Evolutionary conservation across 2,113 vertebrate species (phyloP).

Genomic region (Turdus rufiventris): DNA sequence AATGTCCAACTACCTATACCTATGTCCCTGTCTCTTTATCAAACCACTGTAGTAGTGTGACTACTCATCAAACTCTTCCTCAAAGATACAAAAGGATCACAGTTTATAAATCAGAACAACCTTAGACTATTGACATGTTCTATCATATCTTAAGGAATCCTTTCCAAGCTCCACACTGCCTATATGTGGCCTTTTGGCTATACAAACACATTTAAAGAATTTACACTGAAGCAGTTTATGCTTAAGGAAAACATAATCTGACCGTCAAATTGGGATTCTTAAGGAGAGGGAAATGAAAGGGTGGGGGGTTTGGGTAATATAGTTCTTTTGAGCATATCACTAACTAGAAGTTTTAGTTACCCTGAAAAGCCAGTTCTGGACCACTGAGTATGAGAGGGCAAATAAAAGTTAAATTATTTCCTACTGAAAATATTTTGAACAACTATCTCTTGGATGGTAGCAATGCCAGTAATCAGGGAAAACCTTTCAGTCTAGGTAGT

Average conservation of each 20-base stretch:
- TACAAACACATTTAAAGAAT: background rate
- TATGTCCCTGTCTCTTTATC: background rate
- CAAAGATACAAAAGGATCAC: background rate
- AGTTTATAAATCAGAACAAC: background rate
- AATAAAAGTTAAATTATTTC: background rate
- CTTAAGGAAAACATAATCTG: background rate
- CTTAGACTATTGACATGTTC: background rate
- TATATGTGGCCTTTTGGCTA: background rate
- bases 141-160: background rate
- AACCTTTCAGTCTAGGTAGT: accelerated
- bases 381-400: background rate
- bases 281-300: accelerated
- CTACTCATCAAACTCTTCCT: background rate
- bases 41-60: background rate
- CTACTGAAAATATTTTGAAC: background rate
- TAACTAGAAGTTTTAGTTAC: background rate
- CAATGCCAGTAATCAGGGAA: background rate
- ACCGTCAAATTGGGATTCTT: background rate
- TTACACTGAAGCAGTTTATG: background rate
- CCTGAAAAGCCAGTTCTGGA: background rate
- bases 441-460: background rate
- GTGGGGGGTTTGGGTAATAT: accelerated
- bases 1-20: background rate
- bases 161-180: background rate
- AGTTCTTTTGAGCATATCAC: background rate